phyloP scores from a whole-genome alignment of 2,113 vertebrate genomes.

The Toxotes chatareus region DNA sequence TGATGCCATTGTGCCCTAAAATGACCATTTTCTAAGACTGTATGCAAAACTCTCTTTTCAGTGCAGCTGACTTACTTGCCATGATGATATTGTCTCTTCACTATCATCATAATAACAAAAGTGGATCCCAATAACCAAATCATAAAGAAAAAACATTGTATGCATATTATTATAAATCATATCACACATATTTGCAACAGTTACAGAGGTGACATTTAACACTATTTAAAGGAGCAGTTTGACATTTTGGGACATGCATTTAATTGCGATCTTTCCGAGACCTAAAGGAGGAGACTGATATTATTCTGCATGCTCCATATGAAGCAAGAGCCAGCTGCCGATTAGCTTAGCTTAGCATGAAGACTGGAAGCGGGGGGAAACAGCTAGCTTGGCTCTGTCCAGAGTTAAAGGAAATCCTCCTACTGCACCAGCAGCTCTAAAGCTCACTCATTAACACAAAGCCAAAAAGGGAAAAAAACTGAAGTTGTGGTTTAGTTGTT shows the following conservation, averaged over 20 bases:
- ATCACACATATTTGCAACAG: neutral
- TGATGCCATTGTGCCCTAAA: neutral
- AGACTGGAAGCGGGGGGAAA: neutral
- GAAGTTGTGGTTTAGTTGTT: neutral
- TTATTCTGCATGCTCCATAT: neutral
- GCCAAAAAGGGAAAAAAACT: neutral
- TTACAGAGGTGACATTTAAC: neutral
- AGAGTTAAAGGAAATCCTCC: neutral
- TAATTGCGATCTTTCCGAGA: neutral
- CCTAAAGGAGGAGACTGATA: neutral
- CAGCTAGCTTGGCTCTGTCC: neutral
- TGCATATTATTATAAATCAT: neutral
- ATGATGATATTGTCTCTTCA: neutral
- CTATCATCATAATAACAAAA: neutral
- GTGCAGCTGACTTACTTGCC: neutral
- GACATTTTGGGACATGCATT: neutral
- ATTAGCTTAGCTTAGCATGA: neutral
- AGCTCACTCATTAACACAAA: neutral
- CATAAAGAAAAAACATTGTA: neutral
- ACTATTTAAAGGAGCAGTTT: neutral
- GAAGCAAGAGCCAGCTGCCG: neutral
- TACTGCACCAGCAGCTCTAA: neutral
- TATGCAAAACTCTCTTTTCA: neutral
- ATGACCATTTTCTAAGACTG: neutral
- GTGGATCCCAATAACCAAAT: neutral